phyloP scores from a whole-genome alignment of 92 coral and sea anemone species.

The Actinernus sp. region DNA sequence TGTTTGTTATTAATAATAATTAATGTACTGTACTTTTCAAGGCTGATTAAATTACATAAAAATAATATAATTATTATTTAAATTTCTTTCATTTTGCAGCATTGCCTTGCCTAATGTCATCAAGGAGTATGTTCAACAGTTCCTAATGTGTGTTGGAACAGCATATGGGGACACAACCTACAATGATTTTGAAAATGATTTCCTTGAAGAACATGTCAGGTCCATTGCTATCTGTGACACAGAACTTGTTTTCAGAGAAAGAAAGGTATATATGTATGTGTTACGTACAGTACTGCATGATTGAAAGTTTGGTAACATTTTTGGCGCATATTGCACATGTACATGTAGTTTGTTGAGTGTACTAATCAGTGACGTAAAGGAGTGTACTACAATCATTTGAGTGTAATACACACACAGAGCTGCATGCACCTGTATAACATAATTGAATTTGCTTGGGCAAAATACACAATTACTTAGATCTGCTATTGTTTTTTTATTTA shows the following conservation, averaged over 20 bases:
- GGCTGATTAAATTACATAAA: not conserved
- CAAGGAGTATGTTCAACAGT: conserved; percentile 78
- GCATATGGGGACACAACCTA: conserved; percentile 85
- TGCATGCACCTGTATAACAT: too few relatives aligned
- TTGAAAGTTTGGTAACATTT: too few relatives aligned
- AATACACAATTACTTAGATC: too few relatives aligned
- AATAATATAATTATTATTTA: not conserved
- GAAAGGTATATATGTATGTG: too few relatives aligned
- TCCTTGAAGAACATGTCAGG: conserved; percentile 81
- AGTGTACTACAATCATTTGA: too few relatives aligned
- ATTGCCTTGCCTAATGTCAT: conserved; percentile 73
- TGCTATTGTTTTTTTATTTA: too few relatives aligned
- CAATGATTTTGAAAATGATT: conserved; percentile 83
- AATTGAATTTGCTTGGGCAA: too few relatives aligned
- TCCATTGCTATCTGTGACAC: conserved; percentile 87
- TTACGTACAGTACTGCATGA: too few relatives aligned
- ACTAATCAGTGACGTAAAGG: too few relatives aligned
- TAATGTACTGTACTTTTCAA: not conserved
- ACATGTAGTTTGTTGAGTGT: too few relatives aligned
- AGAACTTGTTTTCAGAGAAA: conserved; percentile 71
- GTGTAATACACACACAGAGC: too few relatives aligned
- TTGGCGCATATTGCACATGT: too few relatives aligned
- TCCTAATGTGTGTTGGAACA: conserved; percentile 71
- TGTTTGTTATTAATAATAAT: not conserved
- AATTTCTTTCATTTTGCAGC: conserved; percentile 41